These are phyloP conservation scores for Lagocephalus sceleratus DNA, from an alignment of 2,797 vertebrate species.

Conservation along the genomic window DNA sequence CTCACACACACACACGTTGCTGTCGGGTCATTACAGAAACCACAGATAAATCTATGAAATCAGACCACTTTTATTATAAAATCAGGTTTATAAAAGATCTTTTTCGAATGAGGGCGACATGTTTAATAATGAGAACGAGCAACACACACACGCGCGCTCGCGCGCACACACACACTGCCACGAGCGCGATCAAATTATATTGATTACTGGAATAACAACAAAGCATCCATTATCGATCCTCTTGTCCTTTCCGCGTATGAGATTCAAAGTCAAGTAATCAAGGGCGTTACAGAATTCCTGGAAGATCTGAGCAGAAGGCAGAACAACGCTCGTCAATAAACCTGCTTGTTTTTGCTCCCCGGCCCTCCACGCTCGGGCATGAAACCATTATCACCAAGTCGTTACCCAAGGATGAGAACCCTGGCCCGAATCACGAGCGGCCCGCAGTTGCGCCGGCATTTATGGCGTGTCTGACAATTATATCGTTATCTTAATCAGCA, in stretches of 20 bases:
- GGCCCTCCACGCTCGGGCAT: conserved; percentile 32
- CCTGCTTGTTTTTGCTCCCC: conserved; percentile 14
- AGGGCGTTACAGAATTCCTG: conserved; percentile 62
- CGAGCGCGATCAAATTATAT: conserved; percentile 55
- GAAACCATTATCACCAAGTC: conserved; percentile 38
- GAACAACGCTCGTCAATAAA: conserved; percentile 54
- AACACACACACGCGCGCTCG: conserved; percentile 22
- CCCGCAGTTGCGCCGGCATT: conserved; percentile 41
- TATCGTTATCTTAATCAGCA: conserved; percentile 45
- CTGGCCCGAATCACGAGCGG: conserved; percentile 16
- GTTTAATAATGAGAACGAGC: conserved; percentile 52
- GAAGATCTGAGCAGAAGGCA: conserved; percentile 41
- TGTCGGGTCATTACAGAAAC: conserved; percentile 53
- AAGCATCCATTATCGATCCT: conserved; percentile 72
- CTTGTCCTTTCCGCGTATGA: conserved; percentile 64
- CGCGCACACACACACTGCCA: conserved; percentile 24
- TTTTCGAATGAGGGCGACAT: conserved; percentile 50
- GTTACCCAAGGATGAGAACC: conserved; percentile 17
- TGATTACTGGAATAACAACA: conserved; percentile 73
- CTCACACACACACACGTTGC: conserved; percentile 51
- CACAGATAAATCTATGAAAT: conserved; percentile 62
- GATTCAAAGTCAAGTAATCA: conserved; percentile 68
- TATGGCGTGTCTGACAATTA: conserved; percentile 46
- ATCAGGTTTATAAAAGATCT: conserved; percentile 48
- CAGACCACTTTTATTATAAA: conserved; percentile 42